phyloP scores from a whole-genome alignment of 2,888 invertebrate genomes.

The Mythimna pallens region DNA sequence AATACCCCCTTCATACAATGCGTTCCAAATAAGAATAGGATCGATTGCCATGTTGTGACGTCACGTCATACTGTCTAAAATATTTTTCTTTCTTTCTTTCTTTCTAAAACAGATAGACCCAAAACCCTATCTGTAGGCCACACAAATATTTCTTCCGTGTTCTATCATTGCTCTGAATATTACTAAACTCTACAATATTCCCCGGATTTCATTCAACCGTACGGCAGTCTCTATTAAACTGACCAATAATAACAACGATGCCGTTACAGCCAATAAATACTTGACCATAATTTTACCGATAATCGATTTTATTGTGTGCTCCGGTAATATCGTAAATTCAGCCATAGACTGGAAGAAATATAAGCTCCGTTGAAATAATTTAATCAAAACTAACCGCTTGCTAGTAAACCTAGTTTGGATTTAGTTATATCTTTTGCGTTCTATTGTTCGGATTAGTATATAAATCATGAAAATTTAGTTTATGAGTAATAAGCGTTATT shows the following conservation, averaged over 20 bases:
- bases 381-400: slow-evolving; percentile 43
- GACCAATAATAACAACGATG: slow-evolving; percentile 14
- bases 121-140: too few relatives aligned
- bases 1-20: too few relatives aligned
- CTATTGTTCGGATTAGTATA: slow-evolving; percentile 14
- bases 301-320: slow-evolving; percentile 55
- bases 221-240: slow-evolving; percentile 17
- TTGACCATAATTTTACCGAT: slow-evolving; percentile 40
- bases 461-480: slow-evolving; percentile 34
- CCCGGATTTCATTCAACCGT: background rate
- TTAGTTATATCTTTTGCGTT: slow-evolving; percentile 35
- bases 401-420: slow-evolving; percentile 27
- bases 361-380: slow-evolving; percentile 39
- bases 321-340: slow-evolving; percentile 48
- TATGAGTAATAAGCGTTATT: slow-evolving; percentile 19
- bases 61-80: too few relatives aligned
- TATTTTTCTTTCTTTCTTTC: too few relatives aligned
- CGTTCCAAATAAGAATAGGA: too few relatives aligned
- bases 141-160: too few relatives aligned
- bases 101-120: too few relatives aligned
- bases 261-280: slow-evolving; percentile 39
- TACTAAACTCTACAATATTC: too few relatives aligned
- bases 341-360: slow-evolving; percentile 52
- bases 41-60: too few relatives aligned
- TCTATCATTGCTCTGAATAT: too few relatives aligned